Evolutionary conservation across 1,140 invertebrate species (phyloP).

Genomic region (Eupristina koningsbergeri): DNA sequence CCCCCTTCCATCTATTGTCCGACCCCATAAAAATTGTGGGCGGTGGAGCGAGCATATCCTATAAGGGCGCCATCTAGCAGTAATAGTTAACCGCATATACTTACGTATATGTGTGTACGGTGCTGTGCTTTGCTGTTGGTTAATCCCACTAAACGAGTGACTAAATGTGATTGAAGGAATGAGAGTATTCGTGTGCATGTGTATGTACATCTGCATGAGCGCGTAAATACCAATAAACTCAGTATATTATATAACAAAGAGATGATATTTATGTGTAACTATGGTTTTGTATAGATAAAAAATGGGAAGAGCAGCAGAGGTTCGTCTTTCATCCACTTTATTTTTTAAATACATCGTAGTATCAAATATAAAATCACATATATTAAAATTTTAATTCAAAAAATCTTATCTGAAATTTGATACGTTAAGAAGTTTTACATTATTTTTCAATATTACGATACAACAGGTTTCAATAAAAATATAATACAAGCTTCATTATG

Average conservation of each 20-base stretch:
- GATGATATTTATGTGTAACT: not conserved
- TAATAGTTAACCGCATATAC: not conserved
- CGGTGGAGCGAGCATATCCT: not conserved
- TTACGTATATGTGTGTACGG: not conserved
- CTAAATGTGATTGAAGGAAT: conserved; percentile 11
- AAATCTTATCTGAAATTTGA: too few relatives aligned
- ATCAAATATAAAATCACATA: too few relatives aligned
- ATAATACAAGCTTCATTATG: too few relatives aligned
- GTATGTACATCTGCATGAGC: too few relatives aligned
- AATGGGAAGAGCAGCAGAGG: not conserved
- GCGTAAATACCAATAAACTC: not conserved
- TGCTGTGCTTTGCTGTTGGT: not conserved
- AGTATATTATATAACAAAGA: not conserved
- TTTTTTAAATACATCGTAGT: too few relatives aligned
- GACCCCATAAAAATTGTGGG: conserved; percentile 31
- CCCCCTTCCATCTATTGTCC: conserved; percentile 35
- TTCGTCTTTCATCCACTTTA: too few relatives aligned
- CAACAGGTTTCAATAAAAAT: too few relatives aligned
- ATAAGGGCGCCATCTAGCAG: conserved; percentile 3
- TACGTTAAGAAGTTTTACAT: too few relatives aligned
- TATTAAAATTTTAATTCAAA: too few relatives aligned
- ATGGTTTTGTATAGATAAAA: not conserved
- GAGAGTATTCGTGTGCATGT: not conserved
- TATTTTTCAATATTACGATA: too few relatives aligned
- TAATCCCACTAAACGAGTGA: not conserved